phyloP scores from a whole-genome alignment of 2,888 invertebrate species.

The Fabriciana adippe region DNA sequence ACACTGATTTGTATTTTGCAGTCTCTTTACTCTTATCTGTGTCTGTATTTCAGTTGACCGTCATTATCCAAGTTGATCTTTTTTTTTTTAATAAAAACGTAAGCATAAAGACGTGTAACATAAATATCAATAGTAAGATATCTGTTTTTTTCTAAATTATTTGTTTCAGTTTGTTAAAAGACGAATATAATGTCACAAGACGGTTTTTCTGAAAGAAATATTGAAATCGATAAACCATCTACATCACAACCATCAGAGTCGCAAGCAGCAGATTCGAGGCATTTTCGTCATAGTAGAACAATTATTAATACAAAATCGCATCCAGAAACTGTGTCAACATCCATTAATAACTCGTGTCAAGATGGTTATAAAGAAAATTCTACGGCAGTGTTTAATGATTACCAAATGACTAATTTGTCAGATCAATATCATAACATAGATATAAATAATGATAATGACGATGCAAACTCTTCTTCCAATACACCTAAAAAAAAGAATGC shows the following conservation, averaged over 20 bases:
- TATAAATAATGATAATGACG: slow-evolving; percentile 18
- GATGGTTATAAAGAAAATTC: background rate
- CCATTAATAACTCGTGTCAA: background rate
- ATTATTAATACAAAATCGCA: background rate
- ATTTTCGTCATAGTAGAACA: slow-evolving; percentile 1
- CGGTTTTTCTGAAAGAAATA: slow-evolving; percentile 22
- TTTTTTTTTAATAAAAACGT: background rate
- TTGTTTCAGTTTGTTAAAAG: slow-evolving; percentile 14
- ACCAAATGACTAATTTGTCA: slow-evolving; percentile 10
- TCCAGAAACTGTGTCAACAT: background rate
- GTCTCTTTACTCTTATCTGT: too few species aligned
- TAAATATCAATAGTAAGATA: slow-evolving; percentile 1
- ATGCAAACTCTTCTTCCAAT: slow-evolving; percentile 10
- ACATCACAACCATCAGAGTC: slow-evolving; percentile 32
- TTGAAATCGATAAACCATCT: slow-evolving; percentile 32
- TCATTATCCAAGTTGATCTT: background rate
- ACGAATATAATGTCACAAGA: slow-evolving; percentile 3
- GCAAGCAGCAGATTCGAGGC: slow-evolving; percentile 14
- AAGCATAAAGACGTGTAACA: slow-evolving; percentile 1
- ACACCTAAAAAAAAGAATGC: slow-evolving; percentile 58
- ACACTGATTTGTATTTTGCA: too few species aligned
- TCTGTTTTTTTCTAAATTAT: slow-evolving; percentile 15
- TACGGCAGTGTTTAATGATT: slow-evolving; percentile 1
- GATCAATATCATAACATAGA: slow-evolving; percentile 25
- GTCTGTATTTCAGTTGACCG: background rate